These are phyloP conservation scores for Drosophila arizonae DNA, from an alignment of 1,140 invertebrate species.

Conservation along the genomic window DNA sequence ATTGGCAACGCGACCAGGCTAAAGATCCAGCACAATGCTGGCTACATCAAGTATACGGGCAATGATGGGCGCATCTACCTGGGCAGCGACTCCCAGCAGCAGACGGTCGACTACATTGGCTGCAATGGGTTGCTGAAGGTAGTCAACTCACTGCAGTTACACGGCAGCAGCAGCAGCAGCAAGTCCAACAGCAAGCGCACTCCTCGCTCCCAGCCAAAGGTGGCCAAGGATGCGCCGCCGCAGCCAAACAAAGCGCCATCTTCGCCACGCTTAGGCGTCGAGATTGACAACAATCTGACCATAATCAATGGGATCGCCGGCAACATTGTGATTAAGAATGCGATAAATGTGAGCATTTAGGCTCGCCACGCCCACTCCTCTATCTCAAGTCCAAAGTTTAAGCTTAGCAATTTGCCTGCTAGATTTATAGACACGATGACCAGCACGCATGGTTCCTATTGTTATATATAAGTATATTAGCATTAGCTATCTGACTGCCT, in stretches of 20 bases:
- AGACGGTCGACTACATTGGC: slow-evolving; percentile 72
- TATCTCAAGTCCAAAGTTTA: slow-evolving; percentile 33
- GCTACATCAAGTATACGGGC: slow-evolving; percentile 67
- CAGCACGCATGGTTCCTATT: slow-evolving; percentile 46
- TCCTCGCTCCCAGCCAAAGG: not conserved
- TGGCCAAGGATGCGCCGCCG: not conserved
- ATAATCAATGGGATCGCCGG: slow-evolving; percentile 59
- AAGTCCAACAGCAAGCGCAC: slow-evolving; percentile 24
- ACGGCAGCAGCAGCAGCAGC: slow-evolving; percentile 20
- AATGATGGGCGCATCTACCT: slow-evolving; percentile 77
- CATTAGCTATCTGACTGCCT: slow-evolving; percentile 33
- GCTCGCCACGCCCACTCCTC: not conserved
- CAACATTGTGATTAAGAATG: slow-evolving; percentile 78
- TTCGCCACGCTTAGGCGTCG: slow-evolving; percentile 17
- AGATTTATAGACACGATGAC: slow-evolving; percentile 11
- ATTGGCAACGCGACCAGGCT: slow-evolving; percentile 72
- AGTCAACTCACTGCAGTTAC: slow-evolving; percentile 63
- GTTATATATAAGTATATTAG: slow-evolving; percentile 7
- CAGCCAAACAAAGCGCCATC: not conserved
- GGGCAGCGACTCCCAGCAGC: slow-evolving; percentile 66
- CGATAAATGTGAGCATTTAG: slow-evolving; percentile 74
- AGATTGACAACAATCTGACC: slow-evolving; percentile 62
- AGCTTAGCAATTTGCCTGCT: slow-evolving; percentile 34
- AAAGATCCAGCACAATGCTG: slow-evolving; percentile 69
- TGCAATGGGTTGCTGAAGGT: slow-evolving; percentile 76